Evolutionary conservation across 2,888 invertebrate genomes (phyloP), one percentile per base, ranked within the genome.

Genomic region (Chydorus sphaericus): DNA sequence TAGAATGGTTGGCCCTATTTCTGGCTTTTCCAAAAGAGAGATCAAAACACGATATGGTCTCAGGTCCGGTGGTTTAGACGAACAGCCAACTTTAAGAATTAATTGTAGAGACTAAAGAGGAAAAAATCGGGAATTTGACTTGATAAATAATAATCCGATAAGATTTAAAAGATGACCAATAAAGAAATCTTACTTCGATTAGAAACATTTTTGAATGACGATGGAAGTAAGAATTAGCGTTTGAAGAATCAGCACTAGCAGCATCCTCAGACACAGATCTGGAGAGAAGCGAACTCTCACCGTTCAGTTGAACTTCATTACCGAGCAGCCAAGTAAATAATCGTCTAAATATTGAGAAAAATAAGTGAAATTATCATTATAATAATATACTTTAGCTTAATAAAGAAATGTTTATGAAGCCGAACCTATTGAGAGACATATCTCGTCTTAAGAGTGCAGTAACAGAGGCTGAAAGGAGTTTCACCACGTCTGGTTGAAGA

Each of bases 291-390:
- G 67, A 66, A 59, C 70, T 69, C 52, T 70, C 68, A 8, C 68
- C 64, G 58, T 65, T 66, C 51, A 69, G 62, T n/a, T 66, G 62
- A 18, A 67, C 76, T 67, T 84, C 83, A 7, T 78, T 77, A 39
- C 85, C 86, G 62, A 88, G 70, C 26, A 92, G 71, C 90, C 90
- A 91, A 1, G 85, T 82, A 69, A 85, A 89, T 30, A 91, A 72
- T 31, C 90, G 77, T 61, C 84, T 7, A 81, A 49, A 57, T 55
- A 18, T 55, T 10, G 14, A 23, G 56, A 16, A 55, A 3, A 8
- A 6, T 10, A 20, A 11, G 36, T 18, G 53, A 10, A 11, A 11
- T 26, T 14, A 57, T 50, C 11, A 11, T 52, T 14, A 38, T 4
- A 49, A 39, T 31, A 50, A 38, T n/a, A 54, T n/a, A 58, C n/a